Percentiles rank a stretch among this genome's conserved stretches.
Evolutionary conservation across 2,797 vertebrate species (phyloP).

Genomic region (Epinephelus malabaricus): DNA sequence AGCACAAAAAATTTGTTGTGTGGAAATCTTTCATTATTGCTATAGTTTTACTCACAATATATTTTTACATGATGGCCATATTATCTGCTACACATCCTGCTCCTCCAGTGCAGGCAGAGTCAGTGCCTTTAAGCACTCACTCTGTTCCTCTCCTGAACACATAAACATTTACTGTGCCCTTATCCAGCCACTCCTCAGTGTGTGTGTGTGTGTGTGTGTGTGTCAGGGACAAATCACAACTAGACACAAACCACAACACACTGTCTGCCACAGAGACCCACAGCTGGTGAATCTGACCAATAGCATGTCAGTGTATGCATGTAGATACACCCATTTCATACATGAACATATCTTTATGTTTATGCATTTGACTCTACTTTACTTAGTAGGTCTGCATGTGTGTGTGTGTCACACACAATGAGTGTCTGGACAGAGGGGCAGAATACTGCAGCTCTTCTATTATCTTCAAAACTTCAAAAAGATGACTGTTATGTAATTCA

Average conservation of each 20-base stretch:
- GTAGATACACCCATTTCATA: not conserved
- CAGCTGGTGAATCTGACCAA: not conserved
- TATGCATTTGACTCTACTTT: not conserved
- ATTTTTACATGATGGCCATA: not conserved
- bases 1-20: too few species aligned
- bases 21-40: not conserved
- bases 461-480: constrained; percentile 24
- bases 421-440: not conserved
- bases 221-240: constrained; percentile 1
- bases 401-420: not conserved
- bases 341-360: not conserved
- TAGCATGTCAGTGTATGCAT: not conserved
- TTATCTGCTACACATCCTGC: constrained; percentile 1
- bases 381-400: not conserved
- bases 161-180: constrained; percentile 11
- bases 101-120: not conserved
- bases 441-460: not conserved
- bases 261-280: not conserved
- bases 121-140: constrained; percentile 4
- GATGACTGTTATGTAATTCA: constrained; percentile 8
- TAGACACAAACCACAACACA: constrained; percentile 30
- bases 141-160: constrained; percentile 16
- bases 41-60: not conserved
- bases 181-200: constrained; percentile 11
- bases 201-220: not conserved